Evolutionary conservation across 2,797 vertebrate species (phyloP).

Genomic region (Psittacula derbiana): DNA sequence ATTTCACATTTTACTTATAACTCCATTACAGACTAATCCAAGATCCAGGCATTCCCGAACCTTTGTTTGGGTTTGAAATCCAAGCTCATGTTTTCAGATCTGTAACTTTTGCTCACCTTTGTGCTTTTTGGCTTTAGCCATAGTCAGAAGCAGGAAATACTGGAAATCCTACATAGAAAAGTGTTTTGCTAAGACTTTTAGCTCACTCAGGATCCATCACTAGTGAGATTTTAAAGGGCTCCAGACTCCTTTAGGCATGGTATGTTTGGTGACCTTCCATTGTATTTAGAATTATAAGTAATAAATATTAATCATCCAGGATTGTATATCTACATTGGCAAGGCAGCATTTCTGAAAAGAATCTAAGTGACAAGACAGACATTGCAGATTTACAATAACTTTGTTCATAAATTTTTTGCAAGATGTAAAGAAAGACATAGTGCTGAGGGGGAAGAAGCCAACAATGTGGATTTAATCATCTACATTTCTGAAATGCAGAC

Average conservation of each 20-base stretch:
- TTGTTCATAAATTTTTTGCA: slow-evolving; percentile 72
- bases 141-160: slow-evolving; percentile 25
- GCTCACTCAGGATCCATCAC: slow-evolving; percentile 32
- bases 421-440: slow-evolving; percentile 73
- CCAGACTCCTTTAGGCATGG: not conserved
- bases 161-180: slow-evolving; percentile 11
- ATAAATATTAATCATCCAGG: slow-evolving; percentile 56
- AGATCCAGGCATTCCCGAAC: slow-evolving; percentile 12
- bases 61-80: slow-evolving; percentile 48
- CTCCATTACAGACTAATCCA: not conserved
- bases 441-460: slow-evolving; percentile 66
- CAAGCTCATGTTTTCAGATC: not conserved
- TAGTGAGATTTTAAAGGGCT: slow-evolving; percentile 25
- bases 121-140: slow-evolving; percentile 20
- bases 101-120: slow-evolving; percentile 3
- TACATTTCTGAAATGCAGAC: slow-evolving; percentile 74
- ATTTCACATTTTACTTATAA: not conserved
- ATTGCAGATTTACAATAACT: slow-evolving; percentile 70
- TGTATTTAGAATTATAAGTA: slow-evolving; percentile 54
- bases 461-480: slow-evolving; percentile 74
- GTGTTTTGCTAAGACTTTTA: slow-evolving; percentile 24
- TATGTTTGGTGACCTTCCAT: slow-evolving; percentile 45
- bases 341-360: slow-evolving; percentile 54
- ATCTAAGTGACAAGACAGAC: slow-evolving; percentile 68
- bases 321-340: slow-evolving; percentile 49